These are phyloP conservation scores for Drosophila orosa DNA, from an alignment of 1,140 invertebrate species.

Conservation along the genomic window DNA sequence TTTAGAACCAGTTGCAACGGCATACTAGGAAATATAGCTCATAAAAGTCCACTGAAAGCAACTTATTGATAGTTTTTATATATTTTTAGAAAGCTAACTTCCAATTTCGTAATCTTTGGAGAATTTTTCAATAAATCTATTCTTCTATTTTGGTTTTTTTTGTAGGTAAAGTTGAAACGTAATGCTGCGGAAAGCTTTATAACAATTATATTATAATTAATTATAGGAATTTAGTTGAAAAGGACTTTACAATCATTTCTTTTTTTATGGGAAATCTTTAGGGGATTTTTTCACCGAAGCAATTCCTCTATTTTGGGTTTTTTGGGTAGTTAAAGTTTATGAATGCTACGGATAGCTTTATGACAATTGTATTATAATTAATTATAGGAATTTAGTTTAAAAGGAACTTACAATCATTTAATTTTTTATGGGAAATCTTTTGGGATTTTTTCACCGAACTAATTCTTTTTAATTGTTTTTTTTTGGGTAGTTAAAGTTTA, in stretches of 20 bases:
- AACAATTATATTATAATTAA: neutral
- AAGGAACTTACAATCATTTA: no score
- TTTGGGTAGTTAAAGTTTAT: no score
- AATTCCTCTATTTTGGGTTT: no score
- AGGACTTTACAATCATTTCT: no score
- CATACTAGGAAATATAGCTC: constrained; percentile 4
- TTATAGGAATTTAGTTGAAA: neutral
- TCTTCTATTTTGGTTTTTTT: neutral
- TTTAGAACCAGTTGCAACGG: constrained; percentile 17
- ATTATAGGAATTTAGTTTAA: no score
- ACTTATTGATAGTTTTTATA: neutral
- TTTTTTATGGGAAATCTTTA: no score
- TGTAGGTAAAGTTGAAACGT: neutral
- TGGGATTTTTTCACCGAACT: neutral
- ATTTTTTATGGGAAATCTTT: no score
- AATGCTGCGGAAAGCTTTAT: neutral
- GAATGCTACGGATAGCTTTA: no score
- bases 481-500: neutral
- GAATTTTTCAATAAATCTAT: neutral
- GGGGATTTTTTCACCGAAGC: no score
- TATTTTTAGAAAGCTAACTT: neutral
- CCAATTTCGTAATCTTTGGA: neutral
- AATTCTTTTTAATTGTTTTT: neutral
- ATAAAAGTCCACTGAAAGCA: constrained; percentile 3
- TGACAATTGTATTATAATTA: no score